Evolutionary conservation across 1,140 invertebrate species (phyloP).

Genomic region (Dreissena polymorpha): DNA sequence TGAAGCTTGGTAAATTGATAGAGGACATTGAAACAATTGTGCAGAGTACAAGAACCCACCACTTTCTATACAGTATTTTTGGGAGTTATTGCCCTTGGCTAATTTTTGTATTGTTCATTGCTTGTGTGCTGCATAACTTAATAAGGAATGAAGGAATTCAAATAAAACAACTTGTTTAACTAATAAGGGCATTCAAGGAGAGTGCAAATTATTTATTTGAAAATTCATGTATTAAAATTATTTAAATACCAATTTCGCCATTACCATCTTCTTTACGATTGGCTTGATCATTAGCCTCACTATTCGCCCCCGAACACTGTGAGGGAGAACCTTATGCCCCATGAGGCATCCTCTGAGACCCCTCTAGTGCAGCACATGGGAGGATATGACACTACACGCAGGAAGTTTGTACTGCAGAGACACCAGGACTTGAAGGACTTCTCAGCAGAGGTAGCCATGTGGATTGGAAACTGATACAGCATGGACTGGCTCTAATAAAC

Average conservation of each 20-base stretch:
- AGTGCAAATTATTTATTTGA: neutral
- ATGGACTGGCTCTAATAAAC: too few relatives aligned
- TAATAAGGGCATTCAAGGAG: neutral
- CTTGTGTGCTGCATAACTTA: too few relatives aligned
- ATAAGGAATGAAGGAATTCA: too few relatives aligned
- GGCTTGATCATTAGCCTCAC: constrained; percentile 6
- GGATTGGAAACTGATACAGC: neutral
- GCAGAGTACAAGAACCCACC: too few relatives aligned
- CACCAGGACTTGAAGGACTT: constrained; percentile 35
- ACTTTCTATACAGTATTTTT: too few relatives aligned
- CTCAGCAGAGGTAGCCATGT: constrained; percentile 39
- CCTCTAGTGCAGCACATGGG: constrained; percentile 49
- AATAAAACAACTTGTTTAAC: too few relatives aligned
- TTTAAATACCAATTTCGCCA: neutral
- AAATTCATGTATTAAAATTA: neutral
- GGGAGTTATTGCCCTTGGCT: too few relatives aligned
- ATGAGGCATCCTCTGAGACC: constrained; percentile 44
- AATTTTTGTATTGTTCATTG: too few relatives aligned
- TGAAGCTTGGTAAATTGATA: too few relatives aligned
- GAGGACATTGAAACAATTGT: too few relatives aligned
- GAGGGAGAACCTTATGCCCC: constrained; percentile 48
- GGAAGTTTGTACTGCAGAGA: constrained; percentile 37
- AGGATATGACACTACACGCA: constrained; percentile 30
- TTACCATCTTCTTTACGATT: neutral
- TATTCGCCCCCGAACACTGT: constrained; percentile 32